These are phyloP conservation scores for Bombus balteatus DNA, from an alignment of 1,140 invertebrate genomes.

Conservation along the genomic window DNA sequence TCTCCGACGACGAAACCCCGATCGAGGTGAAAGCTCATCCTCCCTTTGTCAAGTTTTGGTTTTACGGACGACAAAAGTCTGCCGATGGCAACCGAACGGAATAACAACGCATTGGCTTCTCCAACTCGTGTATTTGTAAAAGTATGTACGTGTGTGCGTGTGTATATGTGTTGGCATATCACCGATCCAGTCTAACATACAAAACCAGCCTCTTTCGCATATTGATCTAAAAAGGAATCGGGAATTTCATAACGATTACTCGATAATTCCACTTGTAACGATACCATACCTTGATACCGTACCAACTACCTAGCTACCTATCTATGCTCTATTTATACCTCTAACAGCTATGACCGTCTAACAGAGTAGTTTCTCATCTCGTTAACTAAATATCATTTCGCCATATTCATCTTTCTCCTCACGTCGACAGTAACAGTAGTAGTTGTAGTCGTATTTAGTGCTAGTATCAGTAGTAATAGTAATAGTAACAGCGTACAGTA, in stretches of 20 bases:
- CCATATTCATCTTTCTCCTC: slow-evolving; percentile 38
- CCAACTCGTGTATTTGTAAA: background rate
- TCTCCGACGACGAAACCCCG: slow-evolving; percentile 31
- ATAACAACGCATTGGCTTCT: slow-evolving; percentile 38
- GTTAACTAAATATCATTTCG: slow-evolving; percentile 65
- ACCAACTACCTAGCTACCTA: slow-evolving; percentile 62
- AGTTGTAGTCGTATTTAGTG: slow-evolving; percentile 57
- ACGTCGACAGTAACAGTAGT: slow-evolving; percentile 58
- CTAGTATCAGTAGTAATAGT: slow-evolving; percentile 59
- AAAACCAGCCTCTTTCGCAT: slow-evolving; percentile 17
- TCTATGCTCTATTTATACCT: slow-evolving; percentile 52
- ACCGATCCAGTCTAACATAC: background rate
- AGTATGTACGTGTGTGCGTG: background rate
- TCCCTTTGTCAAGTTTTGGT: background rate
- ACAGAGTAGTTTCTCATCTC: slow-evolving; percentile 64
- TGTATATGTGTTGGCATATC: background rate
- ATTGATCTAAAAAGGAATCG: slow-evolving; percentile 45
- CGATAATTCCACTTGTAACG: slow-evolving; percentile 53
- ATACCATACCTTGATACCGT: slow-evolving; percentile 29
- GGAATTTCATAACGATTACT: slow-evolving; percentile 59
- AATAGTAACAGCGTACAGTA: slow-evolving; percentile 50
- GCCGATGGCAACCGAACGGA: slow-evolving; percentile 62
- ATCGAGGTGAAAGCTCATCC: slow-evolving; percentile 39
- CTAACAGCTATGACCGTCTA: slow-evolving; percentile 76
- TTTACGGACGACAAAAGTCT: slow-evolving; percentile 46